A percentile compares a stretch with the other conserved stretches of the same genome.
phyloP scores from a whole-genome alignment of 2,113 vertebrate genomes.

The Pavo muticus region DNA sequence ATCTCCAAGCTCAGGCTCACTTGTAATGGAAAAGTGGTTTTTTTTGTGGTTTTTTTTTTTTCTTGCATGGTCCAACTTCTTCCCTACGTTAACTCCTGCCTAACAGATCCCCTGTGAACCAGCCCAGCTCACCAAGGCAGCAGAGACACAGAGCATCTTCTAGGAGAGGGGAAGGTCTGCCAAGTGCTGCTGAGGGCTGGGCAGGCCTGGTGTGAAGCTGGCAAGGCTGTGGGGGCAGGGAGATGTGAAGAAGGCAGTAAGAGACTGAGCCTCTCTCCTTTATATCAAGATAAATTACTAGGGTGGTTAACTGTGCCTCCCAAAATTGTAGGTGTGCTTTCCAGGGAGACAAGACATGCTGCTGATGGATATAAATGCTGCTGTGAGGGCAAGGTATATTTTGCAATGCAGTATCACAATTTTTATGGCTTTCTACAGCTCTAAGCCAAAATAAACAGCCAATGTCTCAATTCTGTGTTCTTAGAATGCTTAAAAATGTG shows the following conservation, averaged over 20 bases:
- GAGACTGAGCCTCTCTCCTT: not conserved
- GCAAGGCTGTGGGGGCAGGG: not conserved
- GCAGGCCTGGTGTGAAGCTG: not conserved
- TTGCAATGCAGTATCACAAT: not conserved
- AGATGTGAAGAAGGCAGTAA: not conserved
- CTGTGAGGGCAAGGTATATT: not conserved
- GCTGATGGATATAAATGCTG: not conserved
- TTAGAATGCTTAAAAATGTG: not conserved
- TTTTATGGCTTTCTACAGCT: not conserved
- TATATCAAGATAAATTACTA: not conserved
- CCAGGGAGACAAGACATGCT: not conserved
- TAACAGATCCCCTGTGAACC: not conserved
- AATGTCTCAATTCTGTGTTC: not conserved
- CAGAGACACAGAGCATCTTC: not conserved
- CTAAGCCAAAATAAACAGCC: not conserved
- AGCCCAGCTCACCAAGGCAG: not conserved
- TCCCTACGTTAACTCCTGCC: not conserved
- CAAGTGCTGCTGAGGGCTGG: not conserved
- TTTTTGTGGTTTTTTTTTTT: not conserved
- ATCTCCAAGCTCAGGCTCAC: not conserved
- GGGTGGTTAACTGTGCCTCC: not conserved
- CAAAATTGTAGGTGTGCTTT: not conserved
- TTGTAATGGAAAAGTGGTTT: not conserved
- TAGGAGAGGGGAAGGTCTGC: not conserved
- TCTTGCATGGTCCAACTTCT: not conserved